These are phyloP conservation scores for Morpho deidamia DNA, from an alignment of 2,888 invertebrate species.

Conservation along the genomic window DNA sequence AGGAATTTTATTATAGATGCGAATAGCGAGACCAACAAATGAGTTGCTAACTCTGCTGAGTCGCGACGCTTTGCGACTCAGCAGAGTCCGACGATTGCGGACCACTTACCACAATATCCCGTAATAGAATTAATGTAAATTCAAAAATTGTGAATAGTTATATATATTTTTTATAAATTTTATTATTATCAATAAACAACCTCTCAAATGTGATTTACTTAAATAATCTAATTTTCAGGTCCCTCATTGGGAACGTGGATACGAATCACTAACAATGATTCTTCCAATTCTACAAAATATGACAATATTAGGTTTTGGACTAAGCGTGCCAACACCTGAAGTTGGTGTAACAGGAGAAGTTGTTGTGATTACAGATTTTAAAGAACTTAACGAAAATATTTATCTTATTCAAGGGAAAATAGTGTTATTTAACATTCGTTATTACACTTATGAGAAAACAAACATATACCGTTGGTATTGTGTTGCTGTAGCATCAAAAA, in stretches of 20 bases:
- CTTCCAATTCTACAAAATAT: constrained; percentile 80
- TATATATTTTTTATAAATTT: too few species aligned
- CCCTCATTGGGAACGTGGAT: constrained; percentile 77
- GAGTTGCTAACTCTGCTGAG: too few species aligned
- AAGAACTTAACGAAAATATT: constrained; percentile 76
- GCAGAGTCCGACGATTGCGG: too few species aligned
- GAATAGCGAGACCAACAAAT: too few species aligned
- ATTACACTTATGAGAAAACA: constrained; percentile 80
- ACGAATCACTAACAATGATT: constrained; percentile 81
- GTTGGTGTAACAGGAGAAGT: constrained; percentile 85
- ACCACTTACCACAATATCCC: too few species aligned
- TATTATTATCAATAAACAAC: too few species aligned
- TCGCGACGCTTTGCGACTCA: too few species aligned
- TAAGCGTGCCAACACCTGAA: constrained; percentile 82
- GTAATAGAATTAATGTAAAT: too few species aligned
- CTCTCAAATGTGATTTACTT: too few species aligned
- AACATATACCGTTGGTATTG: constrained; percentile 81
- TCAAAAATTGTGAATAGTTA: too few species aligned
- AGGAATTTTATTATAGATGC: too few species aligned
- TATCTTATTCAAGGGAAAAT: constrained; percentile 83
- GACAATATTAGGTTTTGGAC: constrained; percentile 83
- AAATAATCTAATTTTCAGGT: constrained; percentile 43
- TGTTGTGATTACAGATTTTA: constrained; percentile 84
- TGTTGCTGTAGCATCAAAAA: constrained; percentile 82
- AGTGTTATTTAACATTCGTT: constrained; percentile 85